Evolutionary conservation across 2,888 invertebrate species (phyloP), one percentile per base, ranked within the genome.

Genomic region (Nebria salina): DNA sequence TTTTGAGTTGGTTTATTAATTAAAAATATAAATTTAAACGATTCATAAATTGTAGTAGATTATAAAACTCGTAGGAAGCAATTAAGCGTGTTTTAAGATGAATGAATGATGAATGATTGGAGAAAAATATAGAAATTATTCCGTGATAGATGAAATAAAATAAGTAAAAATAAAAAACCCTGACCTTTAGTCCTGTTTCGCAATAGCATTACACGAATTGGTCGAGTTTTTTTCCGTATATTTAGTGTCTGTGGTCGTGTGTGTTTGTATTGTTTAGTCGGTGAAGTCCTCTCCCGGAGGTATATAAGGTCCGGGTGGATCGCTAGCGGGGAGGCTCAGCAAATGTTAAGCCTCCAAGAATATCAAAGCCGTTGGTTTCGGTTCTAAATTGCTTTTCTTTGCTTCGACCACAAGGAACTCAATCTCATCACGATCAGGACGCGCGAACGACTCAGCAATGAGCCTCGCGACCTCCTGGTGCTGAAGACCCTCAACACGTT

Each of bases 371-470:
- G 96, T 96, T 85, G 96, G 96, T 91, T 96, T 96, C 86, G 96
- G 96, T 91, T 96, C 96, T 90, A 96, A 91, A 90, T 96, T 96
- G 86, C 96, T 96, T 90, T 96, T 96, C 90, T 96, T 96, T 85
- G 96, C 96, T 91, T 96, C 96, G 84, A 96, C 94, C 85, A 98
- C 97, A 87, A 97, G 92, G 91, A 98, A 96, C 91, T 97, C 97
- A 90, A 98, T 96, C 88, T 96, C 95, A 89, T 93, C 93, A 87
- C 95, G 94, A 87, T 95, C 95, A 87, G 95, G 93, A 89, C 96
- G 94, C 81, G 97, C 97, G 90, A 97, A 98, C 84, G 97, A 96
- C 88, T 97, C 97, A 15, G 97, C 97, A 87, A 98, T 97, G 83
- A 97, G 91, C 85, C 96, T 92, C 76, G 98, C 98, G 82, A 97